Evolutionary conservation across 2,888 invertebrate species (phyloP), one percentile per base, ranked within the genome.

Genomic region (Hypselothyrea guttata): DNA sequence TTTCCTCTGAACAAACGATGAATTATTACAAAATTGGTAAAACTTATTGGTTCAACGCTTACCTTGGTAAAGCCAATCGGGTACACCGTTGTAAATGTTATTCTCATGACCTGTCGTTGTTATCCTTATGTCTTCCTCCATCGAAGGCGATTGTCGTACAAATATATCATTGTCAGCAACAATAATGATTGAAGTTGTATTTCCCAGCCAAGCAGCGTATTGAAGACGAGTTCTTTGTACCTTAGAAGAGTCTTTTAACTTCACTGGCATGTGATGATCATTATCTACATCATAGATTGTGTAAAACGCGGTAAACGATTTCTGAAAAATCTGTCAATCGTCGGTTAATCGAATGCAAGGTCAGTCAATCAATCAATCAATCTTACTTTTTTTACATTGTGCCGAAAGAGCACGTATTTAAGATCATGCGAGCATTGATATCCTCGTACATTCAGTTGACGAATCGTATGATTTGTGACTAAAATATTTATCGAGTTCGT

Each of bases 41-140:
- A n/a, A 15, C 8, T 31, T 31, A 8, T 2, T 31, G 4, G 2
- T 31, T 31, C n/a, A 31, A 12, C 28, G 8, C 75, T 78, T 89
- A 96, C 97, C 97, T 93, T 98, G 98, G 91, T 98, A 98, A 22
- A 98, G 91, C 98, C 98, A 98, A 90, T 98, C 98, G 12, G 98
- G 95, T 28, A 98, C 93, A 51, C 98, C 98, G 89, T 98, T 98
- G 91, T 96, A 97, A 55, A 98, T 92, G 54, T 94, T 91, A 55
- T 95, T 95, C n/a, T 95, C 94, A 71, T 92, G 90, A 28, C 96
- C 96, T 46, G 94, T 94, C 86, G 92, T 92, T 46, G 96, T 96
- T 87, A 96, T 92, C 44, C 94, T 92, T 54, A 92, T 91, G 76
- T 95, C 93, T 65, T 93, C 91, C 70, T 94, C 93, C 59, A 91